A percentile compares a stretch with the other conserved stretches of the same genome.
Evolutionary conservation across 1,140 invertebrate species (phyloP).

Genomic region (Achroia grisella): DNA sequence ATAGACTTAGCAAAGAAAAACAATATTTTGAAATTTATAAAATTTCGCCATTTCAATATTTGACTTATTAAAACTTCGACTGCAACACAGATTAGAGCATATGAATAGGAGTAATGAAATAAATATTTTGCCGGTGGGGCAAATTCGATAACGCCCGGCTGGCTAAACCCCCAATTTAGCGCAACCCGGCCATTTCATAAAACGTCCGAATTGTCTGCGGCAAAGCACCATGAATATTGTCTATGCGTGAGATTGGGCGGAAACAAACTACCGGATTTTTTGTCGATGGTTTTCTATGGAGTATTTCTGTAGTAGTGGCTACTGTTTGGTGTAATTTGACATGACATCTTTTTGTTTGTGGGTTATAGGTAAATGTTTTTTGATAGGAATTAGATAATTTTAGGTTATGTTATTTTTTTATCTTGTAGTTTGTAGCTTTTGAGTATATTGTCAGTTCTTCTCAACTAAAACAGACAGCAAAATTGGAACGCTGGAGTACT

Average conservation of each 20-base stretch:
- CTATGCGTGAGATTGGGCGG: conserved; percentile 45
- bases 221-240: conserved; percentile 53
- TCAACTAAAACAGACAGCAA: no score
- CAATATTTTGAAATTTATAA: background rate
- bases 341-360: no score
- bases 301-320: no score
- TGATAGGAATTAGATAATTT: no score
- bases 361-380: no score
- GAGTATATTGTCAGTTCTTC: no score
- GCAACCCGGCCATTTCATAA: conserved; percentile 49
- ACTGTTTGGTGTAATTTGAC: no score
- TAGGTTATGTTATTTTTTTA: no score
- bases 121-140: conserved; percentile 69
- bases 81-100: conserved; percentile 58
- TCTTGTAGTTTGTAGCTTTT: no score
- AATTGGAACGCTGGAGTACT: no score
- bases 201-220: conserved; percentile 53
- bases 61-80: conserved; percentile 6
- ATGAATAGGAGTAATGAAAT: conserved; percentile 72
- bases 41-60: background rate
- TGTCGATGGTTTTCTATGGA: background rate
- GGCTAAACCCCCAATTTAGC: conserved; percentile 58
- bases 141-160: conserved; percentile 55
- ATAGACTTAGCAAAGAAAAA: no score
- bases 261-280: conserved; percentile 26